Conservation (phyloP, 1,140 invertebrate species). For the Matsumurasca onukii region DNA sequence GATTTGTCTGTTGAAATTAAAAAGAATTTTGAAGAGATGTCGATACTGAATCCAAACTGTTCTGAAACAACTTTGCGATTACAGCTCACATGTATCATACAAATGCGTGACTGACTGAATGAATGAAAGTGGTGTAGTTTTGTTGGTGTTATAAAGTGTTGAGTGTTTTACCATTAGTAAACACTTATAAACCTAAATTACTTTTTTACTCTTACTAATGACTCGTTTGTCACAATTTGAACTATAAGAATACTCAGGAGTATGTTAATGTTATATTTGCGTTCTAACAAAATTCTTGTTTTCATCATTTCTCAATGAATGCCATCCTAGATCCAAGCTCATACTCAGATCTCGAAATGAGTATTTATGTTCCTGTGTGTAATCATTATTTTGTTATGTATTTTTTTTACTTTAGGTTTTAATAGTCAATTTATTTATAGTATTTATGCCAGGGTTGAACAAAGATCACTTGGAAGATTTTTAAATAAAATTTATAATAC, state of each 20-base stretch:
- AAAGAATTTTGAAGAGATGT: no score
- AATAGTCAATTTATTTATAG: conserved; percentile 13
- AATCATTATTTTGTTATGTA: background rate
- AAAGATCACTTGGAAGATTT: no score
- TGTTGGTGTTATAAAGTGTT: conserved; percentile 26
- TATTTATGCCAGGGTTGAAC: no score
- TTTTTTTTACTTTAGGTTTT: background rate
- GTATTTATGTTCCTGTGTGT: conserved; percentile 23
- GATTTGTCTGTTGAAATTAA: no score
- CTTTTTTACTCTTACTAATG: conserved; percentile 21
- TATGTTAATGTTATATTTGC: conserved; percentile 14
- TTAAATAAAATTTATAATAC: no score
- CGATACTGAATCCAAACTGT: no score
- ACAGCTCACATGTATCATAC: conserved; percentile 18
- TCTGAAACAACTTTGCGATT: no score
- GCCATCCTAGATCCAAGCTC: conserved; percentile 15
- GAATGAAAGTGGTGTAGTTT: conserved; percentile 26
- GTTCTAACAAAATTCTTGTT: background rate
- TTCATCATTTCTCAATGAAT: background rate
- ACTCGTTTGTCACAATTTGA: conserved; percentile 1
- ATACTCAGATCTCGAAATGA: background rate
- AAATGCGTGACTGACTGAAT: conserved; percentile 24
- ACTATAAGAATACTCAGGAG: conserved; percentile 22
- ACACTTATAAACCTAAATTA: conserved; percentile 21
- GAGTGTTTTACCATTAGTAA: conserved; percentile 24